phyloP scores from a whole-genome alignment of 2,888 invertebrate species.

The Bedellia somnulentella region DNA sequence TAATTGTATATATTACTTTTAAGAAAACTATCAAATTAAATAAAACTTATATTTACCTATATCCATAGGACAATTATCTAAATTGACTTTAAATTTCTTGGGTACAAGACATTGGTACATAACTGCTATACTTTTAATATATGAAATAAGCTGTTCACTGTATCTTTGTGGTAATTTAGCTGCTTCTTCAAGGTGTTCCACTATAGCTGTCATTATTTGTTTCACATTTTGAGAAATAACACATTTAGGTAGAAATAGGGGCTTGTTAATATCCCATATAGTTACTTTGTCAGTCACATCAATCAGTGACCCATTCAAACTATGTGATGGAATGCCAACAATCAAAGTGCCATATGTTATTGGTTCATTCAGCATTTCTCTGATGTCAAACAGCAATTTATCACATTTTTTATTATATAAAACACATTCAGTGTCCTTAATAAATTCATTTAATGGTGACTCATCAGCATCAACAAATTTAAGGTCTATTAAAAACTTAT shows the following conservation, averaged over 20 bases:
- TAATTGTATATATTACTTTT: too few species aligned
- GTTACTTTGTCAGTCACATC: conserved; percentile 21
- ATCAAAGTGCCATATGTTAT: conserved; percentile 29
- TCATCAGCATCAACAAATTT: conserved; percentile 35
- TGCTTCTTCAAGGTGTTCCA: conserved; percentile 42
- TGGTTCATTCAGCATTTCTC: conserved; percentile 31
- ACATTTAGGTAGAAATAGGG: conserved; percentile 42
- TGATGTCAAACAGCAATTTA: conserved; percentile 35
- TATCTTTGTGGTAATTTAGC: conserved; percentile 35
- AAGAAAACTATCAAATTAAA: too few species aligned
- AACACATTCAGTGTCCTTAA: conserved; percentile 42
- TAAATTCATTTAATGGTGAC: conserved; percentile 43
- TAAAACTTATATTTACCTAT: too few species aligned
- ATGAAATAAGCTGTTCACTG: conserved; percentile 28
- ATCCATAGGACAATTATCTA: conserved; percentile 42
- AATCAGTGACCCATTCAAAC: conserved; percentile 23
- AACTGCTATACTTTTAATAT: conserved; percentile 41
- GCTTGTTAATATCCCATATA: conserved; percentile 31
- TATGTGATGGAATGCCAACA: conserved; percentile 21
- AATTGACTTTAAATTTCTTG: conserved; percentile 37
- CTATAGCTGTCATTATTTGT: conserved; percentile 31
- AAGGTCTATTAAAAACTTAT: conserved; percentile 45
- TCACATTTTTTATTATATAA: conserved; percentile 50
- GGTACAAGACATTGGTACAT: conserved; percentile 48
- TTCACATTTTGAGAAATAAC: conserved; percentile 42